Conservation (phyloP, 2,888 invertebrate species). For the Sesia apiformis region DNA sequence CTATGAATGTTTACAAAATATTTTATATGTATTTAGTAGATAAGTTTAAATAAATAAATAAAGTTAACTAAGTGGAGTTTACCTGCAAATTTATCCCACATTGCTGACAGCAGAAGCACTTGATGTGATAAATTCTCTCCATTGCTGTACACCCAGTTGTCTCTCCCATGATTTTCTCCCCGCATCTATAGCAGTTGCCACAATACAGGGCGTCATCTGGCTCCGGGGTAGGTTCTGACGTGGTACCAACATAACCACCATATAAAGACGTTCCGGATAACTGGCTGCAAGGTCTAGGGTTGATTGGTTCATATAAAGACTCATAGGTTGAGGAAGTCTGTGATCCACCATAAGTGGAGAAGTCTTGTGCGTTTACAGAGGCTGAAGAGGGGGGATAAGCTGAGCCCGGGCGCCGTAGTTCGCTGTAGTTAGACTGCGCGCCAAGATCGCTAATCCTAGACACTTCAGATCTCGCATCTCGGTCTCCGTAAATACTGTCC, state of each 20-base stretch:
- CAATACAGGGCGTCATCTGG: conserved; percentile 80
- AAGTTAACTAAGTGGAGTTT: conserved; percentile 1
- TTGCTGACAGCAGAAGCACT: conserved; percentile 95
- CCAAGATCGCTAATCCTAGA: conserved; percentile 66
- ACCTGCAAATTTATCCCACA: conserved; percentile 89
- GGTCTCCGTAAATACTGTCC: conserved; percentile 65
- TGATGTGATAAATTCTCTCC: conserved; percentile 96
- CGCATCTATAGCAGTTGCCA: conserved; percentile 94
- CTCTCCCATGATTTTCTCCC: conserved; percentile 93
- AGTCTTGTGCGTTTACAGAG: conserved; percentile 68
- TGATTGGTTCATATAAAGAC: conserved; percentile 78
- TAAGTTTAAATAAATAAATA: too few relatives aligned
- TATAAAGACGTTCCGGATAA: conserved; percentile 76
- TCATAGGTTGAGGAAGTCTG: conserved; percentile 80
- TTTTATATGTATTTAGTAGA: too few relatives aligned
- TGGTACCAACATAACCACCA: conserved; percentile 78
- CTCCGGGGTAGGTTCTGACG: conserved; percentile 88
- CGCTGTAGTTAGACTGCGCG: conserved; percentile 78
- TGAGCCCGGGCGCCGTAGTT: conserved; percentile 73
- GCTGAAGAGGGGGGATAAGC: conserved; percentile 71
- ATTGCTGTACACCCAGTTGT: conserved; percentile 98
- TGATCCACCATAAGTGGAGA: conserved; percentile 72
- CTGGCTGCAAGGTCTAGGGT: conserved; percentile 75
- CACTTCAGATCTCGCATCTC: conserved; percentile 54
- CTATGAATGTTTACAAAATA: too few relatives aligned